Evolutionary conservation across 2,113 vertebrate species (phyloP), one percentile per base, ranked within the genome.

Genomic region (Melanerpes aurifrons): DNA sequence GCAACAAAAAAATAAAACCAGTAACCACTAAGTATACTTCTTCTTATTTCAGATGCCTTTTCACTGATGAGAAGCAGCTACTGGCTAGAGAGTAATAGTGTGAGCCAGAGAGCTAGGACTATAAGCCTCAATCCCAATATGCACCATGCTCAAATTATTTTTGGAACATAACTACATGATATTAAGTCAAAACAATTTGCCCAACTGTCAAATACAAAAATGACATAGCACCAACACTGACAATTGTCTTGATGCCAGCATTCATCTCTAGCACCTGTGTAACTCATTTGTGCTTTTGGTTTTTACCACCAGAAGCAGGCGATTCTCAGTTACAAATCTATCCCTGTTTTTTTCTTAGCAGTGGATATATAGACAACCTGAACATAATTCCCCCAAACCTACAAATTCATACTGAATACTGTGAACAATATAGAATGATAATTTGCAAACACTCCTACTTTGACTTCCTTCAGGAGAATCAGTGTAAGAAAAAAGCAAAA

Each of bases 201-300:
- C 67, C 75, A 96, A 83, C 56, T 82, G 59, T 70, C 89, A 95
- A 91, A 96, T 82, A 54, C 21, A 93, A 97, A 97, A 97, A 92
- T 72, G 53, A 90, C 90, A 88, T 7, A 77, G 90, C 64, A 80
- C 71, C 91, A 94, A 93, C 87, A 93, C 59, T 74, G 68, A 86
- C 87, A 94, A 90, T 12, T 87, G 72, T 69, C 74, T 81, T 87
- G 53, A 89, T 90, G 92, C 68, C 64, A 73, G 71, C 20, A 87
- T 59, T 94, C 66, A 77, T 92, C 91, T 93, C 56, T 32, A 66
- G 12, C n/a, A 86, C 69, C 95, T 12, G 86, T 81, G 80, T 84
- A 92, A 94, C 53, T 57, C 61, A 72, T 92, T 81, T 56, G 67
- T 82, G 62, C 26, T 78, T 83, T 87, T 91, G 64, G 64, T n/a